A percentile compares a stretch with the other conserved stretches of the same genome.
Evolutionary conservation across 2,888 invertebrate genomes (phyloP).

Genomic region (Archaeoteleia sp.): DNA sequence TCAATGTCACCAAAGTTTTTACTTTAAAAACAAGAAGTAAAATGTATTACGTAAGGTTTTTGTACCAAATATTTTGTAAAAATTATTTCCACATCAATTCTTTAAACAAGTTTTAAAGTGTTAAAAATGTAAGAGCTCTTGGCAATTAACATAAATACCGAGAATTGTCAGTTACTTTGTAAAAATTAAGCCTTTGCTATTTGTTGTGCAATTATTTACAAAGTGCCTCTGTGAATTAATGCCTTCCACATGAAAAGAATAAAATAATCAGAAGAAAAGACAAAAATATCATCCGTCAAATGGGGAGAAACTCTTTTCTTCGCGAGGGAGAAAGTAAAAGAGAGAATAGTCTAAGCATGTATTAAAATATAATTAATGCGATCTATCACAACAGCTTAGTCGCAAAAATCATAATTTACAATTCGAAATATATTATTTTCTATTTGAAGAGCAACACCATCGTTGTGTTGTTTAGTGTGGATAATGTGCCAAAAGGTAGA

Average conservation of each 20-base stretch:
- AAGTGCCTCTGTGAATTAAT: conserved; percentile 53
- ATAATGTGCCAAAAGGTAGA: conserved; percentile 73
- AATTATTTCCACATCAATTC: too few relatives aligned
- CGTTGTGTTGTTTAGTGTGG: conserved; percentile 68
- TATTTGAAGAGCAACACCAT: conserved; percentile 57
- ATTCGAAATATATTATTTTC: conserved; percentile 33
- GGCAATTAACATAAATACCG: conserved; percentile 11
- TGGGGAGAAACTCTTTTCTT: conserved; percentile 52
- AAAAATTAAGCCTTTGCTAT: conserved; percentile 43
- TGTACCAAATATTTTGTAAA: too few relatives aligned
- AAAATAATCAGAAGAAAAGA: conserved; percentile 44
- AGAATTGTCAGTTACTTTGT: conserved; percentile 15
- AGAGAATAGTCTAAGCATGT: conserved; percentile 30
- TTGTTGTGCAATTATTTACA: conserved; percentile 53
- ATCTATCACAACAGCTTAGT: conserved; percentile 8
- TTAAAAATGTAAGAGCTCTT: not conserved
- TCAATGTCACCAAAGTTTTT: too few relatives aligned
- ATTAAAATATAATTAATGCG: conserved; percentile 24
- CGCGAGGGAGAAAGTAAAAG: conserved; percentile 47
- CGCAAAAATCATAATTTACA: conserved; percentile 2
- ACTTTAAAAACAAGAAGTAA: too few relatives aligned
- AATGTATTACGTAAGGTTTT: too few relatives aligned
- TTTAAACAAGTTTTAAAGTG: conserved; percentile 1
- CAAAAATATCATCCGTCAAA: conserved; percentile 49
- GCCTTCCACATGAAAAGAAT: conserved; percentile 40